phyloP scores from a whole-genome alignment of 2,113 vertebrate species.

The Dendrocopos noguchii region DNA sequence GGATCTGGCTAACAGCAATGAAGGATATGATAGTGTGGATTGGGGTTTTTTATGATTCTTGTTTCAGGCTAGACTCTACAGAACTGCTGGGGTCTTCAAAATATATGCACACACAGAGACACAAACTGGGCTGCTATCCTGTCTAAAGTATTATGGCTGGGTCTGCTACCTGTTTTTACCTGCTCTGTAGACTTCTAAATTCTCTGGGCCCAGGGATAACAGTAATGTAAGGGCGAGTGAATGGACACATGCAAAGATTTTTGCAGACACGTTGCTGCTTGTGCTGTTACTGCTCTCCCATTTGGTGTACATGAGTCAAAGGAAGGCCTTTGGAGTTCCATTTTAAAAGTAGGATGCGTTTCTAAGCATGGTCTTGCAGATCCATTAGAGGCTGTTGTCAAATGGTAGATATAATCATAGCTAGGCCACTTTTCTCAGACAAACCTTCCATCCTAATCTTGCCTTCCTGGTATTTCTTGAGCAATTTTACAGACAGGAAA shows the following conservation, averaged over 20 bases:
- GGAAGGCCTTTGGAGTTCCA: not conserved
- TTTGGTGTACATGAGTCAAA: not conserved
- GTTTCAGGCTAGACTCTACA: not conserved
- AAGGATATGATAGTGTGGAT: not conserved
- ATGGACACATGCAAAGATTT: not conserved
- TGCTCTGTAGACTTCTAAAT: not conserved
- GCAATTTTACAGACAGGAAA: not conserved
- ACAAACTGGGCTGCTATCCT: not conserved
- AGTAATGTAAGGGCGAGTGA: not conserved
- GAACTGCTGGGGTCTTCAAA: not conserved
- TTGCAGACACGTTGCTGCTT: fast-evolving
- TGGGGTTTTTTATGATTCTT: not conserved
- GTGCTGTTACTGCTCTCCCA: not conserved
- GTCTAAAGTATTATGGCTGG: fast-evolving
- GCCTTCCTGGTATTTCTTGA: not conserved
- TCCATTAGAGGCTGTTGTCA: not conserved
- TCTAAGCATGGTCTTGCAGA: not conserved
- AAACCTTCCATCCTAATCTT: not conserved
- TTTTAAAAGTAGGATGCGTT: not conserved
- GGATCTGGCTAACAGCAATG: not conserved
- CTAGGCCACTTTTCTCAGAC: not conserved
- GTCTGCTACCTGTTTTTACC: not conserved
- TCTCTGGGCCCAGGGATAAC: not conserved
- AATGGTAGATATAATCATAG: not conserved
- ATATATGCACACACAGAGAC: not conserved